Evolutionary conservation across 2,113 vertebrate genomes (phyloP).

Genomic region (Melanerpes formicivorus): DNA sequence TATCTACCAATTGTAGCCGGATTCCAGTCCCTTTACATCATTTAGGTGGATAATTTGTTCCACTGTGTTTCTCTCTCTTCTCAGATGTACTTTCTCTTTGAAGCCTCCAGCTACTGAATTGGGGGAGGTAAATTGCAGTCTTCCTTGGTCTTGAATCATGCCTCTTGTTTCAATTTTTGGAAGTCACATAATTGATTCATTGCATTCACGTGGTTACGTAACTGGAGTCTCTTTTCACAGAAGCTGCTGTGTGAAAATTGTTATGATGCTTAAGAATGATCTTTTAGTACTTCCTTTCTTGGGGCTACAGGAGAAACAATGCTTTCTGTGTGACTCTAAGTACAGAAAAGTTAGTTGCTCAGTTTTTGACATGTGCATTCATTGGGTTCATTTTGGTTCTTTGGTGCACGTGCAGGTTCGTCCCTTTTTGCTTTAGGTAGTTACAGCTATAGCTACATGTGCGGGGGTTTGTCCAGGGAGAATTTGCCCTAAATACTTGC

Average conservation of each 20-base stretch:
- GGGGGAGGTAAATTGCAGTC: constrained; percentile 46
- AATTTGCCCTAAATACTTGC: not conserved
- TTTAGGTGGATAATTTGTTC: constrained; percentile 60
- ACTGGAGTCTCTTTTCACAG: not conserved
- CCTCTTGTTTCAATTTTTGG: constrained; percentile 49
- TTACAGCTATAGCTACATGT: not conserved
- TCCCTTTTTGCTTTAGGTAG: not conserved
- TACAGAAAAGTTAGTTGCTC: not conserved
- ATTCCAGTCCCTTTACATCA: constrained; percentile 64
- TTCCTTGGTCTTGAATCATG: constrained; percentile 1
- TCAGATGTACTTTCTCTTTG: constrained; percentile 53
- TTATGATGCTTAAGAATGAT: constrained; percentile 20
- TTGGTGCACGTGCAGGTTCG: not conserved
- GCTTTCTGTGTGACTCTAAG: not conserved
- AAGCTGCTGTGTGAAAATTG: constrained; percentile 38
- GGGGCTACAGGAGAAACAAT: not conserved
- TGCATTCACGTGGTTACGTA: not conserved
- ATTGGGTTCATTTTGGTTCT: not conserved
- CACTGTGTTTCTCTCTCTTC: constrained; percentile 47
- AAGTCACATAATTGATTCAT: constrained; percentile 17
- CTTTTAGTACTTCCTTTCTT: constrained; percentile 35
- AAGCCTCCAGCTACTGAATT: constrained; percentile 57
- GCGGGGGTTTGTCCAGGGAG: not conserved
- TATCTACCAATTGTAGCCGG: constrained; percentile 7
- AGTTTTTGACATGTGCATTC: not conserved